Base-by-base conservation (phyloP, 2,113 vertebrate genomes). In the Electrona antarctica region DNA sequence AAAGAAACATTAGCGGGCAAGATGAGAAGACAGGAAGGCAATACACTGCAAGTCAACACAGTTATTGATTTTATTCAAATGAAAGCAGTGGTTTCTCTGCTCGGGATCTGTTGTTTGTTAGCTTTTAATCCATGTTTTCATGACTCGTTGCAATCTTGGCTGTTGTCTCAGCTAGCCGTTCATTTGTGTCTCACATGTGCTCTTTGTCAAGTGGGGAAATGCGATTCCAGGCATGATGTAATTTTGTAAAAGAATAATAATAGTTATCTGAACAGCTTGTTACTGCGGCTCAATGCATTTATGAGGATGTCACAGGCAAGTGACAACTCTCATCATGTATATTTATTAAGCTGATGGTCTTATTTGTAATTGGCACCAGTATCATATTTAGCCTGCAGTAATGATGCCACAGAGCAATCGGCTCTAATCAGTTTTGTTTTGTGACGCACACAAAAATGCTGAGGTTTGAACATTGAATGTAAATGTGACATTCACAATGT, bases 51-150 rank as follows among this genome's bases (percentile, higher is more conserved):
- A 92, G 89, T 90, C 90, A 90, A 92, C 88, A 88, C 87, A 55
- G 80, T 87, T 91, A 92, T 92, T 90, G 92, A 92, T 93, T 92
- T 91, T 71, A 91, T 91, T 89, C 71, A 89, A 89, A 91, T 90
- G 74, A 69, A 86, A 88, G 79, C 60, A 14, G 73, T 59, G 74
- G 41, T 71, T 41, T 76, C 69, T 81, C 62, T 73, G 80, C 61
- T 76, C 69, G 69, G 61, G 69, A 73, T 77, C 66, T 56, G 58
- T 71, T 14, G 70, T 74, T 68, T 63, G 62, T 65, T 74, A 60
- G 74, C 71, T 86, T 41, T 80, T 69, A 79, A 81, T 69, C 68
- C 52, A 33, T 49, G 46, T 87, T 84, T 79, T 47, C 70, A 12
- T 80, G 75, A 33, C 76, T 64, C 64, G 15, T 64, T 50, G 12